Conservation (phyloP, 2,888 invertebrate genomes). For the Dynastes tityus region DNA sequence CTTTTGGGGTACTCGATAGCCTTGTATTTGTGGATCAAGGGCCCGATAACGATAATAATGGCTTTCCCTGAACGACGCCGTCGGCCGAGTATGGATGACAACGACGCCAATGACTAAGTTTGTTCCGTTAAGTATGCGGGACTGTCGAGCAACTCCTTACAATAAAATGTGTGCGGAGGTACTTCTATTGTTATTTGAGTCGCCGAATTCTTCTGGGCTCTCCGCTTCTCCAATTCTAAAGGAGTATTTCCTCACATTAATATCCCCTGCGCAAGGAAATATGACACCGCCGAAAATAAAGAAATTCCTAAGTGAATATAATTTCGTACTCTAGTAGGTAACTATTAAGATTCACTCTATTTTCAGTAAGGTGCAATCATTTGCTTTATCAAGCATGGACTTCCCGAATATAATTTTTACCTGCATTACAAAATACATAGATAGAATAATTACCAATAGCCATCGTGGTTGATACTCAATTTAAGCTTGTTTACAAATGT, state of each 20-base stretch:
- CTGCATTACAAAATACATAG: too few species aligned
- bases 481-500: too few species aligned
- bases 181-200: conserved; percentile 38
- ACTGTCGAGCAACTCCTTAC: conserved; percentile 22
- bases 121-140: conserved; percentile 37
- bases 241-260: conserved; percentile 24
- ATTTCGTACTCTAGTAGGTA: too few species aligned
- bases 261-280: conserved; percentile 7
- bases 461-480: too few species aligned
- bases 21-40: conserved; percentile 48
- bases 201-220: conserved; percentile 36
- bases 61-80: conserved; percentile 41
- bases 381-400: too few species aligned
- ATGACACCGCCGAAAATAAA: conserved; percentile 4
- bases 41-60: conserved; percentile 43
- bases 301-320: too few species aligned
- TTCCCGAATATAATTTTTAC: too few species aligned
- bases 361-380: too few species aligned
- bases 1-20: conserved; percentile 55
- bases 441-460: too few species aligned
- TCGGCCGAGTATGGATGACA: conserved; percentile 35
- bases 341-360: too few species aligned
- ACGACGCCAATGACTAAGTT: conserved; percentile 36
- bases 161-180: conserved; percentile 32
- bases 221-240: conserved; percentile 25